Evolutionary conservation across 2,888 invertebrate genomes (phyloP).

Genomic region (Platynereis dumerilii): DNA sequence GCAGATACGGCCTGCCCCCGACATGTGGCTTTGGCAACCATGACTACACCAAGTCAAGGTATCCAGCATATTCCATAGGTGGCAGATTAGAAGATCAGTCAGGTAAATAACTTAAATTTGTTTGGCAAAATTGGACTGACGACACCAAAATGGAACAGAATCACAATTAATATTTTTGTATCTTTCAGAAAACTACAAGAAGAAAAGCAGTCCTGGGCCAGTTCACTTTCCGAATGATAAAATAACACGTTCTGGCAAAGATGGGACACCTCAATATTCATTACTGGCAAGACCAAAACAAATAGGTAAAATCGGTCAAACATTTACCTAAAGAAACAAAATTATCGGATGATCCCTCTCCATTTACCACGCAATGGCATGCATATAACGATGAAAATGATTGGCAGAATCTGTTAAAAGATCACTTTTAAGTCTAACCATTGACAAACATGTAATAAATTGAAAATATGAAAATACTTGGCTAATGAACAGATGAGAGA

Average conservation of each 20-base stretch:
- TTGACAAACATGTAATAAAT: too few species aligned
- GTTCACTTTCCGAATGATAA: slow-evolving; percentile 44
- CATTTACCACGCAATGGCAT: too few species aligned
- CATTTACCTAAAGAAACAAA: too few species aligned
- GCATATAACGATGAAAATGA: too few species aligned
- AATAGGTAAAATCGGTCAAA: slow-evolving; percentile 39
- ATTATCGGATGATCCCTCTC: too few species aligned
- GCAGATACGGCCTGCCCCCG: slow-evolving; percentile 46
- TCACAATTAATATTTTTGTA: neutral
- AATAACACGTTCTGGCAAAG: slow-evolving; percentile 45
- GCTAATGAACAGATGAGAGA: too few species aligned
- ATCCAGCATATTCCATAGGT: slow-evolving; percentile 50
- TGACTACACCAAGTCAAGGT: slow-evolving; percentile 44
- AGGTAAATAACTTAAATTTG: slow-evolving; percentile 11
- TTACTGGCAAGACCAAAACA: slow-evolving; percentile 41
- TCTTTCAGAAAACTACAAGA: neutral
- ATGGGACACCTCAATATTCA: slow-evolving; percentile 52
- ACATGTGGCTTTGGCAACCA: slow-evolving; percentile 43
- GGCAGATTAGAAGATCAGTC: slow-evolving; percentile 34
- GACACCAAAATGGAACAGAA: too few species aligned
- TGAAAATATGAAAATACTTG: too few species aligned
- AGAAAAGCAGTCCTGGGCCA: slow-evolving; percentile 46
- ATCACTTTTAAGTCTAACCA: too few species aligned
- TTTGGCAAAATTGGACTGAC: neutral
- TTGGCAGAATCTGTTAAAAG: too few species aligned